Conservation (phyloP, 1,140 invertebrate genomes). For the Zeugodacus cucurbitae region DNA sequence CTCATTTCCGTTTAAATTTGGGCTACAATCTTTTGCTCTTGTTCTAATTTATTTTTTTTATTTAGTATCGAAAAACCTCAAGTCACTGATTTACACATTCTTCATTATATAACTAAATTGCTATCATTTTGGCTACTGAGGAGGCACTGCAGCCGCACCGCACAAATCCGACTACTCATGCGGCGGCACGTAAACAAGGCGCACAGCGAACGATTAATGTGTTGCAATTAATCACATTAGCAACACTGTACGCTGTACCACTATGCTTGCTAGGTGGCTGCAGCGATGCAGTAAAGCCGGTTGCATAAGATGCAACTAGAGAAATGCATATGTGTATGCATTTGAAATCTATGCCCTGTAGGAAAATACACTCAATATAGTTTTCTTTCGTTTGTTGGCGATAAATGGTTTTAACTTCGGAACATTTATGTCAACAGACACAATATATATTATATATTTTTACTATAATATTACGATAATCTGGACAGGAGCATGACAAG, state of each 20-base stretch:
- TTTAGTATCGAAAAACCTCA: neutral
- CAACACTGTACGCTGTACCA: neutral
- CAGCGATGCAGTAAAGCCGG: neutral
- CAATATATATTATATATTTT: too few relatives aligned
- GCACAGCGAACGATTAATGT: slow-evolving; percentile 2
- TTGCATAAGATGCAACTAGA: neutral
- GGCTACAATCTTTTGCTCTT: neutral
- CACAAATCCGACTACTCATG: neutral
- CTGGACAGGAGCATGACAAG: too few relatives aligned
- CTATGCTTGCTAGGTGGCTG: too few relatives aligned
- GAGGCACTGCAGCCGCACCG: neutral
- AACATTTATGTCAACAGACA: too few relatives aligned
- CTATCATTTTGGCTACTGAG: neutral
- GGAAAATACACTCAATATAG: neutral
- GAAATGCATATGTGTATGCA: neutral
- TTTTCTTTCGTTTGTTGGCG: too few relatives aligned
- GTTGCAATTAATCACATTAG: slow-evolving; percentile 25
- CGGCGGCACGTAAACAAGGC: neutral
- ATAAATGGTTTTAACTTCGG: too few relatives aligned
- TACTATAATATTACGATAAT: too few relatives aligned
- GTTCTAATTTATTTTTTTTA: neutral
- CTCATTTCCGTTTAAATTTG: neutral
- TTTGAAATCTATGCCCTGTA: neutral
- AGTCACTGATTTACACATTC: neutral
- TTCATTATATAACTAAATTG: neutral